phyloP scores from a whole-genome alignment of 53 echinoderm and acorn worm genomes.

The Paracentrotus lividus region DNA sequence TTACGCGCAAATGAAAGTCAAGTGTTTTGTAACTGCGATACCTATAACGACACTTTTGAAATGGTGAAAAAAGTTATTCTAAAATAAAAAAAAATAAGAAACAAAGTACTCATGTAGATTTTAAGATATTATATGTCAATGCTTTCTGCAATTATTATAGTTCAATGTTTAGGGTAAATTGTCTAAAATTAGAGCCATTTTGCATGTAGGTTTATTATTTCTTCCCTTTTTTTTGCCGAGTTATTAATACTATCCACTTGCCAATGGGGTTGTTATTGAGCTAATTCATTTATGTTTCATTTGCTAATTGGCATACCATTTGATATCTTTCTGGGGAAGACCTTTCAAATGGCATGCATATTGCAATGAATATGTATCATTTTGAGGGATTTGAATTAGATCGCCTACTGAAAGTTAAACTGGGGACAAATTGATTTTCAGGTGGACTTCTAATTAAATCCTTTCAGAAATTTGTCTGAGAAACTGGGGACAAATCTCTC shows the following conservation, averaged over 20 bases:
- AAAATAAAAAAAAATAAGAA: constrained; percentile 1
- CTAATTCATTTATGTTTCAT: neutral
- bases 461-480: neutral
- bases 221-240: neutral
- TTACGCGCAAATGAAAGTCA: neutral
- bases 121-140: constrained; percentile 49
- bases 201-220: constrained; percentile 19
- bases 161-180: constrained; percentile 16
- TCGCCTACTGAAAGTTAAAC: neutral
- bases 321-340: constrained; percentile 15
- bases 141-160: constrained; percentile 52
- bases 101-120: constrained; percentile 46
- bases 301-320: neutral
- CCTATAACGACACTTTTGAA: neutral
- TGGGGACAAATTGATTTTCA: constrained; percentile 15
- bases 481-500: constrained; percentile 39
- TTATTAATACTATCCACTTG: constrained; percentile 24
- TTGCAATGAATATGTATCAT: neutral
- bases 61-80: constrained; percentile 3
- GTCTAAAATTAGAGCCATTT: neutral
- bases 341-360: neutral
- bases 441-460: neutral
- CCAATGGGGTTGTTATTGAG: neutral
- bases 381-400: neutral
- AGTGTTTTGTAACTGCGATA: constrained; percentile 15